Conservation (phyloP, 1,140 invertebrate species). For the Nebria ingens region DNA sequence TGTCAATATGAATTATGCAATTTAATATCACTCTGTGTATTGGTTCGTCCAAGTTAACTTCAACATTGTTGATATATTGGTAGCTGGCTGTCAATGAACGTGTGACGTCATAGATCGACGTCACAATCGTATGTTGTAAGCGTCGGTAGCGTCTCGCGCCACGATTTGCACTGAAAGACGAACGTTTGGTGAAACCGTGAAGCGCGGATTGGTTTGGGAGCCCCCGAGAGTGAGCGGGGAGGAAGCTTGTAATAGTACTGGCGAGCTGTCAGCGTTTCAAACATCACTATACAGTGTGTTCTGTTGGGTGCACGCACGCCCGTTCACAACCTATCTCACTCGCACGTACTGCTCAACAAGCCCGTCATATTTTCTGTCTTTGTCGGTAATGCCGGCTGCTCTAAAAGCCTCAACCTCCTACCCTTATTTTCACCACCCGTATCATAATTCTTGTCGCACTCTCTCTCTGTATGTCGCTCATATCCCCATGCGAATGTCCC, state of each 20-base stretch:
- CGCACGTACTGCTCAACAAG: slow-evolving; percentile 2
- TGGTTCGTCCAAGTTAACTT: too few species aligned
- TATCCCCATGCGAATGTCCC: neutral
- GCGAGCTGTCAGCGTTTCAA: slow-evolving; percentile 37
- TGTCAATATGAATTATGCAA: too few species aligned
- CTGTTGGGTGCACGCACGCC: slow-evolving; percentile 29
- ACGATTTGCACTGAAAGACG: slow-evolving; percentile 10
- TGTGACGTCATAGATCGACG: neutral
- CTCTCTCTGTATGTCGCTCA: slow-evolving; percentile 16
- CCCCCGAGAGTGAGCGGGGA: slow-evolving; percentile 30
- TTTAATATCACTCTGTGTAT: too few species aligned
- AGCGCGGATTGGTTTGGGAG: slow-evolving; percentile 28
- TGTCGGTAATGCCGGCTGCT: slow-evolving; percentile 21
- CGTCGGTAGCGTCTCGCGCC: neutral
- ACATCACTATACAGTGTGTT: slow-evolving; percentile 30
- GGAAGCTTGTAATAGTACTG: slow-evolving; percentile 32
- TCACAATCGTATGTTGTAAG: neutral
- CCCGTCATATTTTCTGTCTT: neutral
- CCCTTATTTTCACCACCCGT: slow-evolving; percentile 27
- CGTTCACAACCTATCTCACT: slow-evolving; percentile 14
- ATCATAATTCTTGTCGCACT: slow-evolving; percentile 30
- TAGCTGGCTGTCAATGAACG: neutral
- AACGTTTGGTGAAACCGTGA: slow-evolving; percentile 17
- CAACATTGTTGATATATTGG: too few species aligned
- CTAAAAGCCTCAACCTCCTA: slow-evolving; percentile 30